Base-by-base conservation (phyloP, 2,113 vertebrate species). In the Gorsachius goisagi region DNA sequence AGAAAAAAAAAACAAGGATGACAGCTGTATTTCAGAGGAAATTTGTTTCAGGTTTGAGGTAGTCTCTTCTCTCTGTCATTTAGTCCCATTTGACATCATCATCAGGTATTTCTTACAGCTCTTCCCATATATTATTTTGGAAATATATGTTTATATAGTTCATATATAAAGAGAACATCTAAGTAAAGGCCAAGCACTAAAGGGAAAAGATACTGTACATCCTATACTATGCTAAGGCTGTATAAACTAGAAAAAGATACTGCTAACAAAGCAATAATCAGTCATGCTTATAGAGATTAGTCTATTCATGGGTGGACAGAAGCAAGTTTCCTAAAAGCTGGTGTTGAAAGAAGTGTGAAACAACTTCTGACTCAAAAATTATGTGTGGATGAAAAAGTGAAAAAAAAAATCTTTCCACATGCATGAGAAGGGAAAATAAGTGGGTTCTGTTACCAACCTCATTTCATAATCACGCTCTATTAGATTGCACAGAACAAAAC, bases 1-100 rank as follows among this genome's bases (percentile, higher is more conserved):
- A 92, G 86, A 64, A 95, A 97, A 96, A 87, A 73, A 95, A 93
- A 18, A 15, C 58, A 58, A 84, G 77, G 62, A 89, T 63, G 49
- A 47, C 15, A 79, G 66, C 66, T 79, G 0, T 69, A 85, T 87
- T 85, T 92, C 53, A 82, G 80, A 79, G 45, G 22, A 89, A 92
- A 92, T 87, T 72, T 79, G 28, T 52, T 95, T 82, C 62, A 79
- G 20, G 33, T 79, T 74, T 87, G 32, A 93, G 30, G 44, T 26
- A 78, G 76, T 56, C 77, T 88, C 55, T 30, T 79, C 37, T 69
- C 30, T 69, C 27, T 82, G 21, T 68, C n/a, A 59, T 41, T 77
- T 58, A 47, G 45, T 62, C 22, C 59, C 45, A 28, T 60, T 73
- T 86, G 63, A 66, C 63, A 69, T 45, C 52, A 69, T 45, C 52